A percentile compares a stretch with the other conserved stretches of the same genome.
Evolutionary conservation across 2,888 invertebrate species (phyloP).

Genomic region (Eremobia ochroleuca): DNA sequence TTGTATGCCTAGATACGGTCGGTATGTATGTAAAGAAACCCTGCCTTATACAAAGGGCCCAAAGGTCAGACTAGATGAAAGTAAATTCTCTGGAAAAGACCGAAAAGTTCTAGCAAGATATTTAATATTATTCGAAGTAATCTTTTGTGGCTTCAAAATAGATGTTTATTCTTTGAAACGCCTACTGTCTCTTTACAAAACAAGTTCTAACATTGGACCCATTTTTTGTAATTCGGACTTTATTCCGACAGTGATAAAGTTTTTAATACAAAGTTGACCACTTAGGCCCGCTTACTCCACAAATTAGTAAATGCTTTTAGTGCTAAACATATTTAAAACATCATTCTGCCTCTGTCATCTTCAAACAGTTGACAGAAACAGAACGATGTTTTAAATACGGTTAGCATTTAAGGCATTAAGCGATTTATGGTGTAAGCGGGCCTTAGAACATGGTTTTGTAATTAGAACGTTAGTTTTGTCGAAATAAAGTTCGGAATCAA

Average conservation of each 20-base stretch:
- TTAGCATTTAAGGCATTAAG: neutral
- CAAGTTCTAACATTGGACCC: no score
- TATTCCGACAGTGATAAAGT: neutral
- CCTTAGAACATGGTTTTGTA: neutral
- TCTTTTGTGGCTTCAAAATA: neutral
- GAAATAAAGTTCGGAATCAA: neutral
- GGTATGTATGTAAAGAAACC: neutral
- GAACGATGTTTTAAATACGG: neutral
- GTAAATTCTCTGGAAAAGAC: neutral
- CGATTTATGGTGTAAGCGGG: neutral
- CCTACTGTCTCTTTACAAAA: neutral
- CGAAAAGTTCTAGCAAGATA: neutral
- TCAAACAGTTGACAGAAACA: neutral
- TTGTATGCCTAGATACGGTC: no score
- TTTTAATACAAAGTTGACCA: neutral
- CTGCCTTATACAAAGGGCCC: neutral
- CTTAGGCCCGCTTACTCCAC: neutral
- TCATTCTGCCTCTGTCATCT: neutral
- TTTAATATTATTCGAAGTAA: neutral
- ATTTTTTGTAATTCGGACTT: neutral
- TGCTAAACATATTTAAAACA: neutral
- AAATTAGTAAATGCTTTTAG: neutral
- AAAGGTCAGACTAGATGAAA: slow-evolving; percentile 15
- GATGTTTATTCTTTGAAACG: neutral
- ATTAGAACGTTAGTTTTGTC: neutral